Conservation (phyloP, 2,797 vertebrate genomes). For the Leptoclinus maculatus region DNA sequence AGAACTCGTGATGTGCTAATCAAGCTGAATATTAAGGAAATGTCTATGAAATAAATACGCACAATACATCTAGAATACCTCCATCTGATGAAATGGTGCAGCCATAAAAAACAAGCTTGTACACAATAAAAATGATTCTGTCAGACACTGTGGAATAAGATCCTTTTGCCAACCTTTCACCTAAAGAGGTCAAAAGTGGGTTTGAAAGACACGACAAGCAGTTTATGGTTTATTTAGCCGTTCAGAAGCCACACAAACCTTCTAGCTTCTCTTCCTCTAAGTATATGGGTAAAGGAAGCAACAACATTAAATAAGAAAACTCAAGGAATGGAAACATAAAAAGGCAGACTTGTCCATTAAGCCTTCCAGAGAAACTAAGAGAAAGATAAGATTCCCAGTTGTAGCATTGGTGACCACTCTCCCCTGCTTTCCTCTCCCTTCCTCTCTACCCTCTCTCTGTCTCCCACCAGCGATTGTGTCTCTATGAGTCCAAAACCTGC, state of each 20-base stretch:
- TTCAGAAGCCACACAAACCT: no score
- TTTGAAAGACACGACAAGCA: no score
- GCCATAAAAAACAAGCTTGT: background rate
- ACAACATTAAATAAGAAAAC: constrained; percentile 38
- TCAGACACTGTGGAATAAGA: background rate
- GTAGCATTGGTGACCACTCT: constrained; percentile 33
- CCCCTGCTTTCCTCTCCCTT: background rate
- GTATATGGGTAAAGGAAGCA: background rate
- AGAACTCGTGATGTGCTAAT: background rate
- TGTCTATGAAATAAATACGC: background rate
- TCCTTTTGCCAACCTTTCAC: background rate
- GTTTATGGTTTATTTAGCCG: no score
- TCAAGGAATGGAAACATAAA: constrained; percentile 14
- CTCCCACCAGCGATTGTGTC: constrained; percentile 48
- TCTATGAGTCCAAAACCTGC: constrained; percentile 71
- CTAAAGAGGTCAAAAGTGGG: no score
- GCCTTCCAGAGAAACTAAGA: constrained; percentile 38
- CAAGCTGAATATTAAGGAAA: background rate
- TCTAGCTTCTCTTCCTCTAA: no score
- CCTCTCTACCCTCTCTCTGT: constrained; percentile 17
- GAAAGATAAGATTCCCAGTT: constrained; percentile 73
- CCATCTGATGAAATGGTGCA: background rate
- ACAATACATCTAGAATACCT: background rate
- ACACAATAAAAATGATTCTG: background rate
- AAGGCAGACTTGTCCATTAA: constrained; percentile 52